Evolutionary conservation across 2,888 invertebrate species (phyloP).

Genomic region (Pinctada fucata): DNA sequence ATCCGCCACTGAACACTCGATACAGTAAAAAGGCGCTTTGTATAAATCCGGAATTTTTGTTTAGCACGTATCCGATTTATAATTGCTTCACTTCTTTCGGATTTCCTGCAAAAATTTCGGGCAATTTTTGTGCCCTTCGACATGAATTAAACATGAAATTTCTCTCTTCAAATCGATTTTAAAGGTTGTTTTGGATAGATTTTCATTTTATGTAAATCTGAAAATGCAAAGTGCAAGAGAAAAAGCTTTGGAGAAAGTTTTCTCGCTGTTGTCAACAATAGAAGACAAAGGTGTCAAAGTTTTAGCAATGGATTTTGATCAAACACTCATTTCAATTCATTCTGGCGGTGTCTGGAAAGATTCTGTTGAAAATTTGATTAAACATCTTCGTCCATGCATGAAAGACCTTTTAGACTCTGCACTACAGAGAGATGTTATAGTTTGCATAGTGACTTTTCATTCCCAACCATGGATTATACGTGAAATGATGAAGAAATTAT

Average conservation of each 20-base stretch:
- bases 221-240: constrained; percentile 20
- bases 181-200: too few species aligned
- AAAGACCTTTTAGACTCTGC: constrained; percentile 65
- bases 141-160: too few species aligned
- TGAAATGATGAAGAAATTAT: constrained; percentile 63
- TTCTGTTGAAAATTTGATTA: constrained; percentile 60
- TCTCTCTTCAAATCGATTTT: too few species aligned
- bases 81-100: too few species aligned
- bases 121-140: too few species aligned
- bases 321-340: constrained; percentile 71
- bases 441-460: constrained; percentile 72
- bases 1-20: too few species aligned
- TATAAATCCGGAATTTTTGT: too few species aligned
- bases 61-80: too few species aligned
- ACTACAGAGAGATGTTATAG: constrained; percentile 57
- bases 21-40: too few species aligned
- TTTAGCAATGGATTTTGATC: constrained; percentile 73
- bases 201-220: too few species aligned
- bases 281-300: constrained; percentile 66
- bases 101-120: too few species aligned
- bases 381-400: constrained; percentile 70
- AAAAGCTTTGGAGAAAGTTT: constrained; percentile 19
- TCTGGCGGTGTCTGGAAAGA: constrained; percentile 72
- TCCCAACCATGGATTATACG: constrained; percentile 68
- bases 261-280: constrained; percentile 54